Evolutionary conservation across 1,140 invertebrate species (phyloP).

Genomic region (Wiebesia pumilae): DNA sequence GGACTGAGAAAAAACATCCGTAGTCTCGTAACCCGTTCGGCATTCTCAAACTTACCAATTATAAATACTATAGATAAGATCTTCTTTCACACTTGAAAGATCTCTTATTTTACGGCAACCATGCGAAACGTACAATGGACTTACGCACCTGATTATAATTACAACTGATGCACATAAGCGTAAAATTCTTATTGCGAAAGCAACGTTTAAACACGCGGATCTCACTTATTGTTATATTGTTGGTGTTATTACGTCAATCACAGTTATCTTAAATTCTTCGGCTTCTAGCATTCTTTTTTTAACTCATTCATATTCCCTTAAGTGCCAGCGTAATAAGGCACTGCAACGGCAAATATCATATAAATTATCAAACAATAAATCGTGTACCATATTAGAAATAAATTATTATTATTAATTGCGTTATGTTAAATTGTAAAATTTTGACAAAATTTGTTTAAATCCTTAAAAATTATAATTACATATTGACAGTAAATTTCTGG

Average conservation of each 20-base stretch:
- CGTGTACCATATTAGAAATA: no score
- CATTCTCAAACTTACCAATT: slow-evolving; percentile 43
- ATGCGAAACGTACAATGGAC: slow-evolving; percentile 26
- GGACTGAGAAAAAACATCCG: not conserved
- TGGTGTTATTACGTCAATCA: slow-evolving; percentile 14
- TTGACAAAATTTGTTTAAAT: no score
- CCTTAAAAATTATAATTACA: no score
- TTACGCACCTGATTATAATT: slow-evolving; percentile 28
- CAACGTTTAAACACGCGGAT: slow-evolving; percentile 22
- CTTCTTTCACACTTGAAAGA: slow-evolving; percentile 20
- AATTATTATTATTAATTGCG: no score
- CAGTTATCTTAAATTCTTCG: not conserved
- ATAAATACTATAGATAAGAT: slow-evolving; percentile 36
- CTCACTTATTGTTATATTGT: slow-evolving; percentile 40
- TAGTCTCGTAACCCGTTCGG: slow-evolving; percentile 25
- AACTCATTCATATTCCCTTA: not conserved
- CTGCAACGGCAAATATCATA: no score
- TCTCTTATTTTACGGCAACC: not conserved
- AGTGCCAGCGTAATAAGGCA: not conserved
- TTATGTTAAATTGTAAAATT: no score
- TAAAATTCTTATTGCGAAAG: slow-evolving; percentile 41
- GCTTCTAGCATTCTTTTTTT: not conserved
- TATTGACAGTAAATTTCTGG: no score
- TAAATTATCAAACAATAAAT: no score
- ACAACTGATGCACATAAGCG: not conserved